Conservation (phyloP, 2,797 vertebrate species). For the Semotilus atromaculatus region DNA sequence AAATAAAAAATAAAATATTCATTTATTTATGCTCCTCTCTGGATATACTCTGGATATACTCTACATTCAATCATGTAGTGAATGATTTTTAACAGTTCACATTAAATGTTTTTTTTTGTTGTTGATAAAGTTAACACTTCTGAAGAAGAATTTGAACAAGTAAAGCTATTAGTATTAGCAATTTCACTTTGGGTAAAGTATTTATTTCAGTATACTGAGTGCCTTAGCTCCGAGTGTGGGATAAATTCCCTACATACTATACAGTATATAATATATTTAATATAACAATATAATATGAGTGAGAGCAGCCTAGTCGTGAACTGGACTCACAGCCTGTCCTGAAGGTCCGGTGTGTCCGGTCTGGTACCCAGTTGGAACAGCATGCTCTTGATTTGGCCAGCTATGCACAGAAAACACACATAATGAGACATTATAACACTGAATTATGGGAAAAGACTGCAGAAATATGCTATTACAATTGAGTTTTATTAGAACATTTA, state of each 20-base stretch:
- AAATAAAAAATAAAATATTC: no score
- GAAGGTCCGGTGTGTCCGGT: constrained; percentile 86
- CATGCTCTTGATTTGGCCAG: constrained; percentile 90
- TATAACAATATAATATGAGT: no score
- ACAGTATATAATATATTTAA: no score
- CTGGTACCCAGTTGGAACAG: constrained; percentile 88
- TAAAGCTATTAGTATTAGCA: neutral
- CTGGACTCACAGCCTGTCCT: constrained; percentile 88
- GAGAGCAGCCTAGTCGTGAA: neutral
- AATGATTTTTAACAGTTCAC: neutral
- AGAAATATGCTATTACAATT: neutral
- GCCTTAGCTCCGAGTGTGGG: neutral
- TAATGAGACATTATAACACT: neutral
- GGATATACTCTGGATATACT: no score
- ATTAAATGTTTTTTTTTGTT: no score
- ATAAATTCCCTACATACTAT: no score
- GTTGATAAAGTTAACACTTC: neutral
- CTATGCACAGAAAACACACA: constrained; percentile 65
- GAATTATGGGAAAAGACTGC: neutral
- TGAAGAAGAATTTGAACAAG: neutral
- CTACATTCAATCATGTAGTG: neutral
- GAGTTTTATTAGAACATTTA: no score
- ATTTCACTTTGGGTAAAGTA: neutral
- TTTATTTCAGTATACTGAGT: neutral
- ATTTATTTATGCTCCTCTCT: no score